Evolutionary conservation across 2,888 invertebrate species (phyloP), one percentile per base, ranked within the genome.

Genomic region (Sisyra terminalis): DNA sequence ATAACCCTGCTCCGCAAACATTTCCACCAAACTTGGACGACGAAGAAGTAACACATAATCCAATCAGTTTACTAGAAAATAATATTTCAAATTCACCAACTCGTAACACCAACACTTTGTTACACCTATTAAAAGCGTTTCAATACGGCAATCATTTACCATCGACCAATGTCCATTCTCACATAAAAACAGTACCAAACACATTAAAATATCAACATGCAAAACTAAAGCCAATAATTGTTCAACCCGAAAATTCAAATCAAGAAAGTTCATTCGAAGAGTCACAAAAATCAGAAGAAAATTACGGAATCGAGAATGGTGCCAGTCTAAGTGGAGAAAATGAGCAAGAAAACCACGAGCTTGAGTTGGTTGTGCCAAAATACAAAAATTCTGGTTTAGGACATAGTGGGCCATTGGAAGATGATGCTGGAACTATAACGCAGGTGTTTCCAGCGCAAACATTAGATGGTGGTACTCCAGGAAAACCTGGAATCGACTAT

Each of bases 401-500:
- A 6, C 38, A 37, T 18, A 14, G n/a, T 29, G 29, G 14, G 11
- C 30, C 13, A 7, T 30, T 14, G 41, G 54, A 57, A 11, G 46
- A 51, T 41, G 56, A 18, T 66, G 66, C 48, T 57, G 52, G 50
- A 14, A 49, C 51, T 1, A 46, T 54, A 4, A 53, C 51, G 8
- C 53, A 59, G 45, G 46, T 38, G 14, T 60, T 55, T 48, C 59
- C 65, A 3, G 69, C 66, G 1, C 67, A 69, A 48, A 71, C 69
- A 15, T 55, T 52, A 9, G 73, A 60, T 50, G 75, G 73, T 11
- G 73, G 72, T 13, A 75, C 73, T 40, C 78, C 76, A 0, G 78
- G 79, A 8, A 66, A 66, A 50, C 78, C 88, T 0, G 83, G 82
- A 7, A 65, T 82, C 6, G 88, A 89, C 63, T 89, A 88, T 60